A percentile compares a stretch with the other conserved stretches of the same genome.
phyloP scores from a whole-genome alignment of 2,113 vertebrate genomes.

The Notarius lentiginosus region DNA sequence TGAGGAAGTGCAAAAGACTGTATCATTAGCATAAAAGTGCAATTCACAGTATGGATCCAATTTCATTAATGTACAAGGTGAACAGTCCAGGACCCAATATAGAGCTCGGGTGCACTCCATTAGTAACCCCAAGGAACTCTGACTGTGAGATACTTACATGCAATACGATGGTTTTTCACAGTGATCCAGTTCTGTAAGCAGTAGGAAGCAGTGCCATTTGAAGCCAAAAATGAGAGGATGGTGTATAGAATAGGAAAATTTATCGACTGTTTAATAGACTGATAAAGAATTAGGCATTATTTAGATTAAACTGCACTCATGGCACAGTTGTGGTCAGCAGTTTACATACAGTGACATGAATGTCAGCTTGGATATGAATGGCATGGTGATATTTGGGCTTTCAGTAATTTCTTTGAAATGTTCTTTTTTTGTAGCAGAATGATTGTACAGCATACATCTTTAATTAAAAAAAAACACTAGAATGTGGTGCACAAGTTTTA shows the following conservation, averaged over 20 bases:
- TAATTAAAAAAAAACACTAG: no score
- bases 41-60: conserved; percentile 24
- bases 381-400: no score
- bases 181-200: conserved; percentile 3
- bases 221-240: not conserved
- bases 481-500: no score
- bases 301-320: not conserved
- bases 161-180: conserved; percentile 7
- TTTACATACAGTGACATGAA: no score
- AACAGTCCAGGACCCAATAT: conserved; percentile 31
- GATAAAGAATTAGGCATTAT: not conserved
- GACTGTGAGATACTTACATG: not conserved
- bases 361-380: no score
- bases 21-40: conserved; percentile 40
- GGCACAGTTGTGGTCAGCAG: no score
- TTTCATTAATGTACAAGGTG: conserved; percentile 44
- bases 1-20: conserved; percentile 26
- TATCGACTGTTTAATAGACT: not conserved
- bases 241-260: not conserved
- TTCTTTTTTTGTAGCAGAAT: no score
- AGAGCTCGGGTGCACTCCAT: conserved; percentile 30
- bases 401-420: no score
- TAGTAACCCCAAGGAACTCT: conserved; percentile 30
- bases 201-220: not conserved
- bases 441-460: no score